phyloP scores from a whole-genome alignment of 1,140 invertebrate genomes.

The Pseudomyrmex gracilis region DNA sequence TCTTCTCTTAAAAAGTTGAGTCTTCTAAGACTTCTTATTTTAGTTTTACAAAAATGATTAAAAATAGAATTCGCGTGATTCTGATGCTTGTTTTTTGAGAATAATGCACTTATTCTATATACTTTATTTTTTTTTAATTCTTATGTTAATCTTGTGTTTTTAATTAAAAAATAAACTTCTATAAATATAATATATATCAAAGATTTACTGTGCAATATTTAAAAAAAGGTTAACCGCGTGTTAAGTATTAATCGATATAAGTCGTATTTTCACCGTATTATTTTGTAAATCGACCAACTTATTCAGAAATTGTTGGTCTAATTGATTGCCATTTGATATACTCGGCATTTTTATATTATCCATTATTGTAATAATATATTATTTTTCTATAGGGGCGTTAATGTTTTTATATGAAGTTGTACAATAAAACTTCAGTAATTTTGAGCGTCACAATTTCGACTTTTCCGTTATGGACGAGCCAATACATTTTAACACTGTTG shows the following conservation, averaged over 20 bases:
- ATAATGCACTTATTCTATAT: too few species aligned
- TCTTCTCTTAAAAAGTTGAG: not conserved
- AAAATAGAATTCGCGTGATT: too few species aligned
- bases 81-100: too few species aligned
- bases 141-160: not conserved
- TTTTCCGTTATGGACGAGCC: too few species aligned
- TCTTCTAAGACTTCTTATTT: not conserved
- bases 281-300: conserved; percentile 73
- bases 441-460: too few species aligned
- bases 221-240: not conserved
- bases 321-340: conserved; percentile 60
- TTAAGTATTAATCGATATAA: conserved; percentile 41
- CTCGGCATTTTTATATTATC: conserved; percentile 15
- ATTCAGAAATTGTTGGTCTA: conserved; percentile 73
- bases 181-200: not conserved
- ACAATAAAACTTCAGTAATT: too few species aligned
- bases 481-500: too few species aligned
- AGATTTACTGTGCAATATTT: not conserved
- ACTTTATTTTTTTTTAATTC: too few species aligned
- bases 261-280: conserved; percentile 64
- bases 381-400: not conserved
- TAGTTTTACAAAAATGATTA: not conserved
- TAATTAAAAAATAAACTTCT: conserved; percentile 7
- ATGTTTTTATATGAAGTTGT: too few species aligned
- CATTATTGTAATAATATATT: conserved; percentile 17